phyloP scores from a whole-genome alignment of 2,113 vertebrate genomes.

The Spea multiplicata region DNA sequence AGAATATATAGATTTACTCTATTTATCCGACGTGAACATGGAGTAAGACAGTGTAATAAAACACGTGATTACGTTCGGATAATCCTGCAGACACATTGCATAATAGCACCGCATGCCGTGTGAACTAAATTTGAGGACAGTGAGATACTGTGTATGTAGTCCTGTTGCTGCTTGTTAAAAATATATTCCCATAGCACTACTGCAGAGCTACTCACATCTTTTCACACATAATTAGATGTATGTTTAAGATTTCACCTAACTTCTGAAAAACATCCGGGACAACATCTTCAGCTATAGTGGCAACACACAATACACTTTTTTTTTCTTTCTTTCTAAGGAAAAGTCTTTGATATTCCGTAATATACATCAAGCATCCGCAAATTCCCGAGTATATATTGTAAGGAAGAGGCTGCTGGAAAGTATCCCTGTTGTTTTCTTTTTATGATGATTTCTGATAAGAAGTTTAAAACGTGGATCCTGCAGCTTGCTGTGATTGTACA shows the following conservation, averaged over 20 bases:
- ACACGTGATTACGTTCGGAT: too few relatives aligned
- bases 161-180: not conserved
- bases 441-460: slow-evolving; percentile 46
- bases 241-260: not conserved
- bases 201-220: not conserved
- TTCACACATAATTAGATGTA: slow-evolving; percentile 6
- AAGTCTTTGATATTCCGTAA: not conserved
- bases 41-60: too few relatives aligned
- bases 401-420: slow-evolving; percentile 32
- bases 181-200: not conserved
- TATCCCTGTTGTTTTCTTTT: slow-evolving; percentile 18
- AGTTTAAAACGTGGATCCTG: slow-evolving; percentile 33
- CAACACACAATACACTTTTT: not conserved
- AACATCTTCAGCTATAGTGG: not conserved
- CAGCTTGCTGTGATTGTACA: slow-evolving; percentile 38
- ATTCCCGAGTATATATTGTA: slow-evolving; percentile 6
- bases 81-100: too few relatives aligned
- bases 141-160: not conserved
- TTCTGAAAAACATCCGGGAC: not conserved
- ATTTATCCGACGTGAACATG: too few relatives aligned
- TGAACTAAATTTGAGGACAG: not conserved
- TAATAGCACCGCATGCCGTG: too few relatives aligned
- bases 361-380: not conserved
- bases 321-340: not conserved
- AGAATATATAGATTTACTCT: too few relatives aligned